Evolutionary conservation across 2,888 invertebrate genomes (phyloP), one percentile per base, ranked within the genome.

Genomic region (Plebejus melissa): DNA sequence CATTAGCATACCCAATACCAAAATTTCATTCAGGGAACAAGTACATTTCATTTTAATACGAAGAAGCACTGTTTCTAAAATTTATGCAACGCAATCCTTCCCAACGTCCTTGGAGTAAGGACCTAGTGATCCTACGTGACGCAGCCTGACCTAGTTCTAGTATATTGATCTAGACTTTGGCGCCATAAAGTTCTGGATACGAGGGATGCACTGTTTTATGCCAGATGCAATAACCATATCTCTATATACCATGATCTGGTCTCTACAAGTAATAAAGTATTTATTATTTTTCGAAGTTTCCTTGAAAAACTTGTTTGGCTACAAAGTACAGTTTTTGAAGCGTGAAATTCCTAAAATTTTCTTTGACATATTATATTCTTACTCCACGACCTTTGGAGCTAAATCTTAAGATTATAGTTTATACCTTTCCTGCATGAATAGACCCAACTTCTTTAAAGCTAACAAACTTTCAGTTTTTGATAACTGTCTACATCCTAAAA

Each of bases 101-200:
- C 32, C 65, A 32, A 32, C 32, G 32, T 65, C 65, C 65, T 65
- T 65, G 65, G 65, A 32, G 65, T 65, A 46, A 70, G 46, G 70
- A 70, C 70, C 70, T 70, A 69, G 65, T 36, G 46, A 70, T 70
- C 70, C 46, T 70, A 65, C 41, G 46, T 46, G 70, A 46, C 28
- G 28, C 72, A 32, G 28, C 1, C 28, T 72, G 72, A 72, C 72
- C 72, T 54, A 72, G 72, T 72, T 72, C 13, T 50, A 38, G 69
- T 46, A 16, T 72, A 72, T 72, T 54, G 72, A 72, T 72, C 72
- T 50, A 72, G 50, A 50, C 50, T 50, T 72, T 72, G 72, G 72
- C 72, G 72, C 72, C 72, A 54, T 50, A 54, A 46, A 72, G 50
- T 28, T 72, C 72, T 50, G 50, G 72, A 28, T 32, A 50, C 72